Conservation (phyloP, 2,797 vertebrate genomes). For the Sorex maritimensis region DNA sequence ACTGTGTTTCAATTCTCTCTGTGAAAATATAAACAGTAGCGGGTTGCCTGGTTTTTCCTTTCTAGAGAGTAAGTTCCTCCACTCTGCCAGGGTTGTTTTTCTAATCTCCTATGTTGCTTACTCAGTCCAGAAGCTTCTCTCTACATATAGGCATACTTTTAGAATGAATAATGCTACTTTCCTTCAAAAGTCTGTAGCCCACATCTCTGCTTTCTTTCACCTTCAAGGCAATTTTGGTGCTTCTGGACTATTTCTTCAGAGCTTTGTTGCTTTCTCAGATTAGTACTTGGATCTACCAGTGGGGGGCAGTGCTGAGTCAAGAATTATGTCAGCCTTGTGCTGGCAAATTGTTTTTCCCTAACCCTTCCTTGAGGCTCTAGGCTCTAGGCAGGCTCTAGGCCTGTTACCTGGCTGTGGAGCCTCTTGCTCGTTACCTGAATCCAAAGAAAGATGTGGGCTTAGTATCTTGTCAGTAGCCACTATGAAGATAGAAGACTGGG, state of each 20-base stretch:
- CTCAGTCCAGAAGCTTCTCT: not conserved
- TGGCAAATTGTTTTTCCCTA: not conserved
- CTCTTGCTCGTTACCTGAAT: rapidly evolving
- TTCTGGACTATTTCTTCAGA: not conserved
- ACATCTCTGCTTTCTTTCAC: not conserved
- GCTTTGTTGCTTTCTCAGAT: not conserved
- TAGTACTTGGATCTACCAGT: not conserved
- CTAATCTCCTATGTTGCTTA: not conserved
- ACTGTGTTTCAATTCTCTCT: not conserved
- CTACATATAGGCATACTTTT: not conserved
- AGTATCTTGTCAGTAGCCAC: rapidly evolving
- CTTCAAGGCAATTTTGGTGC: rapidly evolving
- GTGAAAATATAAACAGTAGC: not conserved
- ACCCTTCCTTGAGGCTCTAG: not conserved
- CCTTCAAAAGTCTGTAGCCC: not conserved
- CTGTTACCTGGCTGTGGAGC: not conserved
- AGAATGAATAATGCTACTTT: conserved; percentile 9
- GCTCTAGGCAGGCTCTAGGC: rapidly evolving
- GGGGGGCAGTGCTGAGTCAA: not conserved
- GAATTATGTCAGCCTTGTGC: rapidly evolving
- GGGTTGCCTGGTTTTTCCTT: not conserved
- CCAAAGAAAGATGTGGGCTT: not conserved
- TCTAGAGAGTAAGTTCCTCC: not conserved
- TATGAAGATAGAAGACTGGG: too few relatives aligned
- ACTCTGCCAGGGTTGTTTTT: not conserved